Evolutionary conservation across 2,888 invertebrate species (phyloP), one percentile per base, ranked within the genome.

Genomic region (Escarpia spicata): DNA sequence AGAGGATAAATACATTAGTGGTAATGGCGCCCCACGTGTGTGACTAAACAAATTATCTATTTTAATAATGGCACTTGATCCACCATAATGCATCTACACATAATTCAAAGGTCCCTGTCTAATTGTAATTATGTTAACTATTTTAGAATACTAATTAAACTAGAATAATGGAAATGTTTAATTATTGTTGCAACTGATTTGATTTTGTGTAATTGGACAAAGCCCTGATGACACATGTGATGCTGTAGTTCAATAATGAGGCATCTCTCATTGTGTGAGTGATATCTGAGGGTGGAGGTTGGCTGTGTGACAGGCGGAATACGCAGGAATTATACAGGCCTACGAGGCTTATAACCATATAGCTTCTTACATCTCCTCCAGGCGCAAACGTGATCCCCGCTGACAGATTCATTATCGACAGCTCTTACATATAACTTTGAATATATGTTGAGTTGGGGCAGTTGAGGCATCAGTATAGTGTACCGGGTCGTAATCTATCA

Each of bases 371-470:
- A 26, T 75, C 75, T 75, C 19, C 75, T 6, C 75, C n/a, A 75
- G 75, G 3, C 19, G 75, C 75, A 75, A 75, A 75, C 19, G 75
- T 75, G 75, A 75, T 75, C 75, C 75, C 2, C 75, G 4, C 26
- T 75, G 75, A 75, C 75, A 75, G 75, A 75, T 75, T 75, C 75
- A 75, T 75, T 75, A 75, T 75, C 75, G 6, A 75, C 75, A 75
- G 75, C 75, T 75, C 75, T 75, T 75, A 75, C 75, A 75, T 75
- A 75, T 75, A 75, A 75, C 75, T 19, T 75, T 75, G 75, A 75
- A 19, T 75, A 75, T 75, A 75, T 75, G 75, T 26, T 75, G n/a
- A 75, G 75, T 26, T 75, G 75, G 19, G 75, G 26, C 75, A 75
- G 75, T 75, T 75, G 6, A 75, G 75, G 75, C n/a, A 26, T 75